Base-by-base conservation (phyloP, 2,797 vertebrate species). In the Phrynocephalus guinanensis region DNA sequence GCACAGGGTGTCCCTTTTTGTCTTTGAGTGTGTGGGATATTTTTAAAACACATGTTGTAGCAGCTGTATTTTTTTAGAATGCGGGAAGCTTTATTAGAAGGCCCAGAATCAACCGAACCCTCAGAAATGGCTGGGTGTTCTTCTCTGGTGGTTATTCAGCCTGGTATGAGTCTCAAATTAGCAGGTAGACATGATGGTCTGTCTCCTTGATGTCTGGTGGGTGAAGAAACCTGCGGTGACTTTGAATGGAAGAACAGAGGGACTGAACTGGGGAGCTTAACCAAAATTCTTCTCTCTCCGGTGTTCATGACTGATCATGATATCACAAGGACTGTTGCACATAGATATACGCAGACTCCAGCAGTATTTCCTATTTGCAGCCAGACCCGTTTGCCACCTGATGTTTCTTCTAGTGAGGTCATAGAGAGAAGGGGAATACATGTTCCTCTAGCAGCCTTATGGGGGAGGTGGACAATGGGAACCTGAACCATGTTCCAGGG, bases 31-130 rank as follows among this genome's bases (percentile, higher is more conserved):
- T 0, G 0, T n/a, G 66, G 33, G 20, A 30, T 2, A 0, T 6
- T 72, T 81, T 63, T 71, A n/a, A 91, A 88, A 84, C 79, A 91
- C 83, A 87, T 0, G n/a, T 0, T 66, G 15, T 86, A 83, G 84
- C 91, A 89, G 92, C 92, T 79, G 28, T n/a, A 28, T 0, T 44
- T 89, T 84, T 50, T 79, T 22, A 66, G 88, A 52, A 84, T 85
- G 22, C 88, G 78, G 66, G 71, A 76, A 77, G 56, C 22, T 71
- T 87, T n/a, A 1, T 15, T 70, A 22, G 16, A 16, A 78, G 28
- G 48, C 28, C 18, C 20, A 79, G 8, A 67, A 88, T 48, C 30
- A 30, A 13, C 28, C 72, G 48, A 71, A 13, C 4, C 15, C 30
- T 50, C 8, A 68, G 28, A 56, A 81, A 30, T 44, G 28, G 26